Conservation (phyloP, 2,888 invertebrate genomes). For the Agrypnus murinus region DNA sequence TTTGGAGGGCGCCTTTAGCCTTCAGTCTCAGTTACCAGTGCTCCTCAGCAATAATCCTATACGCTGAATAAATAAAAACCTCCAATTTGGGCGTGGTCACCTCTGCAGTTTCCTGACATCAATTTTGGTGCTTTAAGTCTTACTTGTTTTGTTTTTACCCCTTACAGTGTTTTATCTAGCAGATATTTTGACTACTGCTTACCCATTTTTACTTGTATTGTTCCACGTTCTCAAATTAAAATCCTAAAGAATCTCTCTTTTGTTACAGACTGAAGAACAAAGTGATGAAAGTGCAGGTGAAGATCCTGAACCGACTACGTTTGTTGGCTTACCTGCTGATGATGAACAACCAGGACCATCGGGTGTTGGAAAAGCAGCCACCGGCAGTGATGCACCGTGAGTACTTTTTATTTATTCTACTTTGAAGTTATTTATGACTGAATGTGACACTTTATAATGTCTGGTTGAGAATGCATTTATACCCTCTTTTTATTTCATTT, state of each 20-base stretch:
- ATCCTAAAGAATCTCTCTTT: constrained; percentile 7
- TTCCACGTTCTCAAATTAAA: too few relatives aligned
- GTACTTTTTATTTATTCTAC: constrained; percentile 60
- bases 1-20: too few relatives aligned
- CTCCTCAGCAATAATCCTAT: too few relatives aligned
- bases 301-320: constrained; percentile 62
- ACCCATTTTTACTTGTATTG: too few relatives aligned
- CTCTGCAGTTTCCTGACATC: too few relatives aligned
- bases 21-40: too few relatives aligned
- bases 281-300: constrained; percentile 65
- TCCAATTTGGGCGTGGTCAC: too few relatives aligned
- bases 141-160: too few relatives aligned
- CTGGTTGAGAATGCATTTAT: constrained; percentile 15
- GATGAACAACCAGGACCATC: constrained; percentile 70
- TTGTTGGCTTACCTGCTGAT: constrained; percentile 65
- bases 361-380: constrained; percentile 65
- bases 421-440: constrained; percentile 36
- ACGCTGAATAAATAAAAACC: too few relatives aligned
- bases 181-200: too few relatives aligned
- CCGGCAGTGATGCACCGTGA: constrained; percentile 67
- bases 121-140: too few relatives aligned
- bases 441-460: constrained; percentile 22
- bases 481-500: neutral
- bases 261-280: constrained; percentile 66
- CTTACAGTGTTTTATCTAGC: too few relatives aligned